Evolutionary conservation across 2,797 vertebrate species (phyloP), one percentile per base, ranked within the genome.

Genomic region (Aselliscus stoliczkanus): DNA sequence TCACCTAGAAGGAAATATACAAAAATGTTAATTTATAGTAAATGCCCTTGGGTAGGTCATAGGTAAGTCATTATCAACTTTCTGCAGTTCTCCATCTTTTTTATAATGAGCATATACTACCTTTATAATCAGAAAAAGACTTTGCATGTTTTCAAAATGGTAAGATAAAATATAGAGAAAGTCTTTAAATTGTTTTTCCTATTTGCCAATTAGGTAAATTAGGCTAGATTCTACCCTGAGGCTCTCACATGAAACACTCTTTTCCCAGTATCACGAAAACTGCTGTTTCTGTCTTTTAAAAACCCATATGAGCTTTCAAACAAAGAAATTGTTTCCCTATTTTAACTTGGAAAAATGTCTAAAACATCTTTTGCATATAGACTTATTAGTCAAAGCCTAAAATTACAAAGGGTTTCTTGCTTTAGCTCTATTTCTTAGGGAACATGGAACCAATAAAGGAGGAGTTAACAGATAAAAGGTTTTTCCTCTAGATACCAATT

Each of bases 381-480:
- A 96, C n/a, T 84, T 91, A 92, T 93, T 85, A 96, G 75, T 91
- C 86, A 96, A 97, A 95, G 88, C 52, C 76, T 94, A 69, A 96
- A 96, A 95, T 90, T 87, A 88, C 77, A 95, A 92, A 93, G 39
- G 18, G 42, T 70, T 95, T 96, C 47, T 81, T 94, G 64, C 73
- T 93, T 96, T 95, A 95, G 94, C 72, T 96, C 81, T 86, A 89
- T 97, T 96, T 96, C 95, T 96, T 89, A 88, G 44, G 88, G 70
- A 95, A 93, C 67, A 91, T 18, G 52, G 76, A 93, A 94, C 50
- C 81, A 93, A 95, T 97, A 80, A 81, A 96, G 86, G 88, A 97
- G 94, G 91, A 90, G 93, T 94, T 97, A 95, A 97, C 27, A 97
- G 94, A 97, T 97, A 94, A 97, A 97, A 97, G 80, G 86, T 60